These are phyloP conservation scores for Thalassaphorura encarpata DNA, from an alignment of 1,140 invertebrate genomes.

Conservation along the genomic window DNA sequence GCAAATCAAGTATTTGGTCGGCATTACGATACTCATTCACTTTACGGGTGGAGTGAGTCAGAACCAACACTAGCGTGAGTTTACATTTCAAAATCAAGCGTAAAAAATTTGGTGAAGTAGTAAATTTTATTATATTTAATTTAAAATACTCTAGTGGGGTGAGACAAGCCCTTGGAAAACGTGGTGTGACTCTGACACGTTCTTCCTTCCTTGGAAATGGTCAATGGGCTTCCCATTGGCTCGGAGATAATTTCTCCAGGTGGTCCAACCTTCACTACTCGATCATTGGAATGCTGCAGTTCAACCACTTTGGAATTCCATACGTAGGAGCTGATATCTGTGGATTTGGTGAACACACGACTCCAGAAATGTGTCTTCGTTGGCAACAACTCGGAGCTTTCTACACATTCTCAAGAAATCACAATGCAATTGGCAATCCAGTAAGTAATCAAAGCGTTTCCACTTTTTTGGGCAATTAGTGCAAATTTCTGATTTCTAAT, in stretches of 20 bases:
- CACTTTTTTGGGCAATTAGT: no score
- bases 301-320: slow-evolving; percentile 45
- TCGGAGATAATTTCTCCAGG: slow-evolving; percentile 43
- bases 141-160: slow-evolving; percentile 45
- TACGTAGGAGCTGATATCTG: slow-evolving; percentile 33
- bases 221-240: slow-evolving; percentile 47
- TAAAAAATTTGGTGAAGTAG: neutral
- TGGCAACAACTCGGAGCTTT: slow-evolving; percentile 74
- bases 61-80: slow-evolving; percentile 39
- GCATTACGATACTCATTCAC: slow-evolving; percentile 39
- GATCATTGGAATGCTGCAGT: slow-evolving; percentile 37
- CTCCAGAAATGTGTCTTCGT: slow-evolving; percentile 35
- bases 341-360: slow-evolving; percentile 29
- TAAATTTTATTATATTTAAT: neutral
- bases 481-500: slow-evolving; percentile 1
- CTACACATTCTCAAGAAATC: slow-evolving; percentile 70
- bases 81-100: neutral
- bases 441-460: slow-evolving; percentile 33
- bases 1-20: slow-evolving; percentile 32
- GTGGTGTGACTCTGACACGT: slow-evolving; percentile 40
- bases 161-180: slow-evolving; percentile 17
- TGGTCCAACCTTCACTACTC: slow-evolving; percentile 43
- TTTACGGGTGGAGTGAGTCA: slow-evolving; percentile 42
- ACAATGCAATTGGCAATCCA: slow-evolving; percentile 47
- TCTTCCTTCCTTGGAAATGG: slow-evolving; percentile 48